Evolutionary conservation across 2,113 vertebrate genomes (phyloP).

Genomic region (Neodon shergylaensis): DNA sequence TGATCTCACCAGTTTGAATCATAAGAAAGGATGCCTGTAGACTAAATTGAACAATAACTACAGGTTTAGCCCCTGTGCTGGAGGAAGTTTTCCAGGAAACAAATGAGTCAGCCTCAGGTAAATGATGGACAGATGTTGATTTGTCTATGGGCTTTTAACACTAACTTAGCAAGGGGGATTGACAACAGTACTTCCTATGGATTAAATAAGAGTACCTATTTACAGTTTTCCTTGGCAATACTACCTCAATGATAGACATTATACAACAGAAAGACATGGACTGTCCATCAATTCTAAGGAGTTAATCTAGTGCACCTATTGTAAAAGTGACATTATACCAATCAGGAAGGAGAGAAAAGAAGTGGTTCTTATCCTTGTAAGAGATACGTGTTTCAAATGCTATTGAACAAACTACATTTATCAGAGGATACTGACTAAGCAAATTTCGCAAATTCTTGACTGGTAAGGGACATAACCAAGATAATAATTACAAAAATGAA

Average conservation of each 20-base stretch:
- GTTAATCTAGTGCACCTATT: not conserved
- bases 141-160: not conserved
- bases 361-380: not conserved
- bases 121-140: not conserved
- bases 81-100: not conserved
- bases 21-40: not conserved
- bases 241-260: not conserved
- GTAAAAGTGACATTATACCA: not conserved
- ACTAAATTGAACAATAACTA: not conserved
- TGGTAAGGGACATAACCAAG: not conserved
- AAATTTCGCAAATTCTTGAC: not conserved
- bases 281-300: not conserved
- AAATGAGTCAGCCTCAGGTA: not conserved
- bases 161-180: not conserved
- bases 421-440: not conserved
- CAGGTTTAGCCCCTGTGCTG: not conserved
- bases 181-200: not conserved
- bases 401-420: not conserved
- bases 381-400: not conserved
- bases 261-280: not conserved
- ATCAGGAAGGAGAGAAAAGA: not conserved
- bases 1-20: not conserved
- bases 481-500: not conserved
- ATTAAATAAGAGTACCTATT: not conserved
- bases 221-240: not conserved